phyloP scores from a whole-genome alignment of 2,888 invertebrate species.

The Drosophila birchii region DNA sequence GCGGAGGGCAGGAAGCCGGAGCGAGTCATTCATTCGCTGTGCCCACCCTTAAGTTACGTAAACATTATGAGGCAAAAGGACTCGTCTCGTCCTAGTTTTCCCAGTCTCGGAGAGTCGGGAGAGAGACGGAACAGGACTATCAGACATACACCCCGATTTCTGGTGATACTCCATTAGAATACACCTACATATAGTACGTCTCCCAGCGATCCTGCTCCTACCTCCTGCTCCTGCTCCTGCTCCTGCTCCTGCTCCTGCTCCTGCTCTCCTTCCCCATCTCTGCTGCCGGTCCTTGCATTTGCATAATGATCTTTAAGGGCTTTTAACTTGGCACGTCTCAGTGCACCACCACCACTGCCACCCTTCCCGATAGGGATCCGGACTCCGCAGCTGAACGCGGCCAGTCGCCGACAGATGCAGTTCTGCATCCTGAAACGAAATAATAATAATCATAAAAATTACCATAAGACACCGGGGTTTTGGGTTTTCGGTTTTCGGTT shows the following conservation, averaged over 20 bases:
- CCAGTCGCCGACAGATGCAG: conserved; percentile 64
- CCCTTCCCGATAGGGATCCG: conserved; percentile 2
- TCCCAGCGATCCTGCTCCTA: neutral
- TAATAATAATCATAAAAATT: conserved; percentile 72
- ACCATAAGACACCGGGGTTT: conserved; percentile 69
- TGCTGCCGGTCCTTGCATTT: conserved; percentile 20
- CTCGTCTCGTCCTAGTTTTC: neutral
- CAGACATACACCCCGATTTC: neutral
- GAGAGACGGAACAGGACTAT: neutral
- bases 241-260: neutral
- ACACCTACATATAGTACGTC: neutral
- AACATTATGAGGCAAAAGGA: conserved; percentile 19
- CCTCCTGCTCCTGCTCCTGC: neutral
- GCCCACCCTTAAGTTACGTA: conserved; percentile 40
- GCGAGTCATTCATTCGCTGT: neutral
- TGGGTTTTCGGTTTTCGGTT: neutral
- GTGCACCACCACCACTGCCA: conserved; percentile 50
- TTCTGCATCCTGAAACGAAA: conserved; percentile 62
- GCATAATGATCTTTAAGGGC: conserved; percentile 59
- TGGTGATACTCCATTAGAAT: neutral
- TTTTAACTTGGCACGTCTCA: conserved; percentile 76
- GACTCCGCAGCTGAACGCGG: conserved; percentile 15
- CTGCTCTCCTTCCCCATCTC: neutral
- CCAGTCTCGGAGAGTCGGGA: conserved; percentile 11
- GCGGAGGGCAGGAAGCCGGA: conserved; percentile 6